Evolutionary conservation across 2,797 vertebrate genomes (phyloP).

Genomic region (Pangasius krempfi): DNA sequence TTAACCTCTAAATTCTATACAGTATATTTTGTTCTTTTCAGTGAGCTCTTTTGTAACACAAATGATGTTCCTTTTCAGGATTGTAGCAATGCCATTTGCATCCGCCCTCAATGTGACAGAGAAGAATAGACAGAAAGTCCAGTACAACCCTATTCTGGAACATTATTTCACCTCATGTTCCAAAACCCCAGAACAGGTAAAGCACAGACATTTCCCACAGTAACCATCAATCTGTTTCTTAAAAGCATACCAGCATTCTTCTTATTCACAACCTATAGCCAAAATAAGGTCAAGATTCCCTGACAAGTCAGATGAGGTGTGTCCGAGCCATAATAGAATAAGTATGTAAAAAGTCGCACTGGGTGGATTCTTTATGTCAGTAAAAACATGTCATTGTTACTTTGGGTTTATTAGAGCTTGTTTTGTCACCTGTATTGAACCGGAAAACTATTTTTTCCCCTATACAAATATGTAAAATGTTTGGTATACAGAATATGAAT

Average conservation of each 20-base stretch:
- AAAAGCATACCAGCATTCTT: not conserved
- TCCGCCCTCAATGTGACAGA: constrained; percentile 79
- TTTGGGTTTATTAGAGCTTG: not conserved
- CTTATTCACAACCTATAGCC: not conserved
- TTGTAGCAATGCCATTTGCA: constrained; percentile 85
- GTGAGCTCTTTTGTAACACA: not conserved
- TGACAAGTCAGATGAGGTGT: not conserved
- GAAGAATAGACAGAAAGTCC: constrained; percentile 70
- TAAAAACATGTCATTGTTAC: not conserved
- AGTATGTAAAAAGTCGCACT: not conserved
- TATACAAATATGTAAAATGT: not conserved
- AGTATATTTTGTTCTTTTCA: not conserved
- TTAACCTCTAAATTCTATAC: not conserved
- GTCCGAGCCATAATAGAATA: not conserved
- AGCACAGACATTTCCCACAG: not conserved
- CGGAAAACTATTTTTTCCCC: not conserved
- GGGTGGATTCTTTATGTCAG: not conserved
- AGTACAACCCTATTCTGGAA: constrained; percentile 80
- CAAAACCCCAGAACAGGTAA: constrained; percentile 84
- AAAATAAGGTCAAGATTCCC: not conserved
- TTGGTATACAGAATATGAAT: not conserved
- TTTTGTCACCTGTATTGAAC: not conserved
- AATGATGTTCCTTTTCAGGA: constrained; percentile 68
- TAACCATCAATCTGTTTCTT: not conserved
- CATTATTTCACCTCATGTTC: constrained; percentile 77